phyloP scores from a whole-genome alignment of 1,140 invertebrate genomes.

The Reticulitermes speratus region DNA sequence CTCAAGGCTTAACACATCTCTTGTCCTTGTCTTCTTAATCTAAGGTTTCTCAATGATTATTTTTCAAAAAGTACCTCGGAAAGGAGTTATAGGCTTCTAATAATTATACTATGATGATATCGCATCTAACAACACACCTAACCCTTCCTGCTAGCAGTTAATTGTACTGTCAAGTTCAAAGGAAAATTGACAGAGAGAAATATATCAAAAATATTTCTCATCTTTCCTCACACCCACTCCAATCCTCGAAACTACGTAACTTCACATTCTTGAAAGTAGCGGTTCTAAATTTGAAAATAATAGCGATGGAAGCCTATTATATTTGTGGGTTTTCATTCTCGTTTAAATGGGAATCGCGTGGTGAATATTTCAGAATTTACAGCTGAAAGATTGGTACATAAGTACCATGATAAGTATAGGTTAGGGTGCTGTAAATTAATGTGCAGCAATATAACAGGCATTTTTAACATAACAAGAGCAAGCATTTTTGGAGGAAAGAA shows the following conservation, averaged over 20 bases:
- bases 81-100: background rate
- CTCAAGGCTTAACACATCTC: background rate
- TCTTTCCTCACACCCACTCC: background rate
- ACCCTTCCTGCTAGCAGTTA: background rate
- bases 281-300: background rate
- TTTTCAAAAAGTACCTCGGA: background rate
- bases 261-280: background rate
- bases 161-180: conserved; percentile 16
- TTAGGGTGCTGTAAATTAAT: background rate
- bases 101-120: background rate
- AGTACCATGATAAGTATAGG: background rate
- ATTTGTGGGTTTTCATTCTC: background rate
- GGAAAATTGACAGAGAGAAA: conserved; percentile 12
- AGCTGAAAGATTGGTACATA: background rate
- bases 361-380: background rate
- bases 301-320: background rate
- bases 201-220: background rate
- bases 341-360: background rate
- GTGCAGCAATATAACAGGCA: background rate
- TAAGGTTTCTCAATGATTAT: background rate
- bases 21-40: background rate
- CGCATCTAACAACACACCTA: background rate
- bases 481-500: too few relatives aligned
- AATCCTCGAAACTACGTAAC: background rate
- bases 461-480: too few relatives aligned